Conservation (phyloP, 1,140 invertebrate genomes). For the Sitophilus oryzae region DNA sequence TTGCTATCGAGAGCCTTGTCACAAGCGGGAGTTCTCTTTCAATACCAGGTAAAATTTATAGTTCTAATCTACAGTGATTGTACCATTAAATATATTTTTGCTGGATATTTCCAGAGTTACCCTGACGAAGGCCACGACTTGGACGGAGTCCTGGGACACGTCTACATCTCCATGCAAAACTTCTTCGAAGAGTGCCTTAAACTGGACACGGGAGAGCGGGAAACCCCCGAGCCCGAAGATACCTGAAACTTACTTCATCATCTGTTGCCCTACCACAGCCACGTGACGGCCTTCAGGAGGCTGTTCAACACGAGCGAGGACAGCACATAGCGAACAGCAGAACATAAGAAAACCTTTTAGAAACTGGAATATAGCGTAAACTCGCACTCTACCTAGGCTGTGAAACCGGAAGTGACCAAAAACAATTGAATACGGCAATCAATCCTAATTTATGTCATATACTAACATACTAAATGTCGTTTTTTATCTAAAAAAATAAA, state of each 20-base stretch:
- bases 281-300: constrained; percentile 29
- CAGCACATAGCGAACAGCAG: neutral
- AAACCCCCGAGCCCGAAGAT: constrained; percentile 34
- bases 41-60: constrained; percentile 69
- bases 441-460: too few species aligned
- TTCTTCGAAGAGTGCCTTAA: constrained; percentile 77
- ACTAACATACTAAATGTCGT: too few species aligned
- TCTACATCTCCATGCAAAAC: constrained; percentile 80
- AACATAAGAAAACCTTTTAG: too few species aligned
- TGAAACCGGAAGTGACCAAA: too few species aligned
- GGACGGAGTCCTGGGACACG: constrained; percentile 71
- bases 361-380: too few species aligned
- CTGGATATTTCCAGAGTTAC: too few species aligned
- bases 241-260: constrained; percentile 24
- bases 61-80: neutral
- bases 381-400: too few species aligned
- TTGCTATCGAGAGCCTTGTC: constrained; percentile 81
- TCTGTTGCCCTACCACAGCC: constrained; percentile 26
- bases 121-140: constrained; percentile 76
- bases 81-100: too few species aligned
- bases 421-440: too few species aligned
- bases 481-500: too few species aligned
- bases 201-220: constrained; percentile 64
- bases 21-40: constrained; percentile 78
- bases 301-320: constrained; percentile 15